phyloP scores from a whole-genome alignment of 2,888 invertebrate genomes.

The Cephus spinipes region DNA sequence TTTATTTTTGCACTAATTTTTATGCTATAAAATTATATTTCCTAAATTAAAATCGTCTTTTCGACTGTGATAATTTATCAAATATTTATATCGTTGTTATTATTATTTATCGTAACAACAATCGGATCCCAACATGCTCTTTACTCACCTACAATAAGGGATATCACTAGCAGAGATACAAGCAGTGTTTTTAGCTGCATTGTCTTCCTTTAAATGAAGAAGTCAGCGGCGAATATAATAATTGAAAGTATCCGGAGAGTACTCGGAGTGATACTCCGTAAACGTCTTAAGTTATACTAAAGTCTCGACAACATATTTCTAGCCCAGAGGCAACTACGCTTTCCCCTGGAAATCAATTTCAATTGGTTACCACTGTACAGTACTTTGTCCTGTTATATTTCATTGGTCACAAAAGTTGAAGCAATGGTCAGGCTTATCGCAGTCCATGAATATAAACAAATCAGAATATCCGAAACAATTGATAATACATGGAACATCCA shows the following conservation, averaged over 20 bases:
- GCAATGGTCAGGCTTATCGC: background rate
- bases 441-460: background rate
- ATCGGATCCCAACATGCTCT: background rate
- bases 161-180: slow-evolving; percentile 10
- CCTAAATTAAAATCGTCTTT: background rate
- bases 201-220: background rate
- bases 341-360: slow-evolving; percentile 8
- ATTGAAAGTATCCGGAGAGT: background rate
- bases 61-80: background rate
- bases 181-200: slow-evolving; percentile 12
- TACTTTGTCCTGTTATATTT: background rate
- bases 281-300: slow-evolving; percentile 11
- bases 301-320: background rate
- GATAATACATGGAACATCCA: background rate
- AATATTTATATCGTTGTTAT: background rate
- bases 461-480: background rate
- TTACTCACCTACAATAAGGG: slow-evolving; percentile 15
- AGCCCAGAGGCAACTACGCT: slow-evolving; percentile 9
- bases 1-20: background rate
- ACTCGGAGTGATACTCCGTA: slow-evolving; percentile 1
- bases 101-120: background rate
- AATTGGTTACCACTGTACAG: background rate
- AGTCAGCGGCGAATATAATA: background rate
- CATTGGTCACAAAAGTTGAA: background rate
- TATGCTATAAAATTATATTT: background rate